A percentile compares a stretch with the other conserved stretches of the same genome.
phyloP scores from a whole-genome alignment of 2,113 vertebrate species.

The Amazona guildingii region DNA sequence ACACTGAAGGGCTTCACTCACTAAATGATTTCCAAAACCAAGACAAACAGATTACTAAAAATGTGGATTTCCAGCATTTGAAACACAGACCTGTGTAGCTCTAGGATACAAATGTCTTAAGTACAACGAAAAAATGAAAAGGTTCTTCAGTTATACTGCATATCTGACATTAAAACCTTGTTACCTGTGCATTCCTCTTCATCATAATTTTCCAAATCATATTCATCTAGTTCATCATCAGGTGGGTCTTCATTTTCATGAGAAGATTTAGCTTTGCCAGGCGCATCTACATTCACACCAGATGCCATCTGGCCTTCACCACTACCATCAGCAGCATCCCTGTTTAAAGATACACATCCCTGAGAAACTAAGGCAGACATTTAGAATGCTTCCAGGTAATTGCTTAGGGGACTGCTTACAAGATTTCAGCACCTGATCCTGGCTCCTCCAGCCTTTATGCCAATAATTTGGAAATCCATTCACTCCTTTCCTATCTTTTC shows the following conservation, averaged over 20 bases:
- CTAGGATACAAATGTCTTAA: background rate
- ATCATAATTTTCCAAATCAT: conserved; percentile 90
- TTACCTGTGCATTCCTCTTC: conserved; percentile 82
- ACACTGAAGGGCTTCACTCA: background rate
- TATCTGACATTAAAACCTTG: background rate
- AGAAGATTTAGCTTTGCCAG: background rate
- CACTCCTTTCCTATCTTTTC: background rate
- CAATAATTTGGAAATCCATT: background rate
- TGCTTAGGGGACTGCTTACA: background rate
- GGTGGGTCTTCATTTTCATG: conserved; percentile 34
- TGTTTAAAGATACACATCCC: background rate
- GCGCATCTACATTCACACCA: background rate
- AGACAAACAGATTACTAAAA: background rate
- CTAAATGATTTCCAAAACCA: background rate
- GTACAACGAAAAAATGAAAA: background rate
- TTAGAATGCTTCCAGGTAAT: background rate
- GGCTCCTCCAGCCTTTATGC: background rate
- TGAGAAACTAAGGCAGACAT: background rate
- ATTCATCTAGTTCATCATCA: conserved; percentile 85
- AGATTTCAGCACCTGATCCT: background rate
- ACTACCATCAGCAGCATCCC: conserved; percentile 68
- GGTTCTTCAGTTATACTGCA: background rate
- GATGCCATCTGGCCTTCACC: conserved; percentile 62
- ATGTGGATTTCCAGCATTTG: background rate
- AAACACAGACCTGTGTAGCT: background rate